These are phyloP conservation scores for Lymantria monacha DNA, from an alignment of 2,888 invertebrate genomes.

Conservation along the genomic window DNA sequence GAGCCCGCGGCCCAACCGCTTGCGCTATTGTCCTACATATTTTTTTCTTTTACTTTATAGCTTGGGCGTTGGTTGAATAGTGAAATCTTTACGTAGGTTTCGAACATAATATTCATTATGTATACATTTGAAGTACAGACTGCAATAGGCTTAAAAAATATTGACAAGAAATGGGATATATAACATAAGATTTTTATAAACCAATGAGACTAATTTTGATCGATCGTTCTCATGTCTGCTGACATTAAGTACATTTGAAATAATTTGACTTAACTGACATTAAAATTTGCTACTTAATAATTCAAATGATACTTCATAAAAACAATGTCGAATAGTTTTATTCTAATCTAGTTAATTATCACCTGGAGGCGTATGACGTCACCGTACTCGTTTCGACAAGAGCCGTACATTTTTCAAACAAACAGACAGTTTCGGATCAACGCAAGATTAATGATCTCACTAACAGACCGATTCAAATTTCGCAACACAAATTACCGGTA, in stretches of 20 bases:
- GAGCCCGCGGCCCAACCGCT: constrained; percentile 47
- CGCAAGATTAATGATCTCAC: constrained; percentile 63
- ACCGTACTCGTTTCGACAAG: constrained; percentile 46
- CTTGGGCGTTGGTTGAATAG: constrained; percentile 34
- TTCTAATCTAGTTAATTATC: constrained; percentile 39
- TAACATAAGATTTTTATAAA: constrained; percentile 4
- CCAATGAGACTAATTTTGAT: constrained; percentile 20
- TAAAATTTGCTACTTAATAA: constrained; percentile 19
- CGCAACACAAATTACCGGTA: constrained; percentile 61
- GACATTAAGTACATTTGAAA: constrained; percentile 18
- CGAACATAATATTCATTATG: constrained; percentile 28
- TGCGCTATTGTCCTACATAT: constrained; percentile 57
- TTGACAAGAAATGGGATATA: constrained; percentile 4
- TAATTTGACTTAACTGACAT: constrained; percentile 22
- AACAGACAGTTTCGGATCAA: constrained; percentile 65
- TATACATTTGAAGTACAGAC: constrained; percentile 14
- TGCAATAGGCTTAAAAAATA: constrained; percentile 13
- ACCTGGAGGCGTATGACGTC: constrained; percentile 46
- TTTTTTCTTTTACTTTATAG: constrained; percentile 42
- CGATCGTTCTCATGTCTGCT: constrained; percentile 16
- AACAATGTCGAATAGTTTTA: constrained; percentile 26
- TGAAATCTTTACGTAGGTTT: constrained; percentile 37
- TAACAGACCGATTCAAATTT: constrained; percentile 62
- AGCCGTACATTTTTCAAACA: constrained; percentile 57
- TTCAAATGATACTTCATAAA: constrained; percentile 24